Evolutionary conservation across 2,797 vertebrate genomes (phyloP), one percentile per base, ranked within the genome.

Genomic region (Rhinella marina): DNA sequence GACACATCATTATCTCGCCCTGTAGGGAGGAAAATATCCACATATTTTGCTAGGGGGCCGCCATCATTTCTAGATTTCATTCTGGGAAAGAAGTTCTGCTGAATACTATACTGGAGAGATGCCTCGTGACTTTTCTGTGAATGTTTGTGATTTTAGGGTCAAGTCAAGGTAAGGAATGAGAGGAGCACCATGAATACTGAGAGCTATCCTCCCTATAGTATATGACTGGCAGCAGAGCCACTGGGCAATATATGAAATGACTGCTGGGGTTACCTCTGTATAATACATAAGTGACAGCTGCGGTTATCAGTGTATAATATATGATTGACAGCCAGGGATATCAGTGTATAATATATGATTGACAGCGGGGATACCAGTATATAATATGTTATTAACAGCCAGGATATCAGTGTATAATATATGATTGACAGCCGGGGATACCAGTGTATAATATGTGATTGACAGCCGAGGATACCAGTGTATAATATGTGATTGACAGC

Each of bases 1-100:
- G 81, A 79, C 76, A 87, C 73, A 73, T 87, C 82, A 87, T 90
- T 81, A 87, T 90, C 75, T 81, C 41, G 11, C 86, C 57, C 89
- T 62, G 85, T 80, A 56, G 88, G 85, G 81, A 80, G 80, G 87
- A 29, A 81, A 54, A 87, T 17, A 59, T 57, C 29, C 77, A 66
- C 76, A 87, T 87, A 83, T 52, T 82, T 77, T 56, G 25, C 66
- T 32, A 29, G 29, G 77, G 54, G 84, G 78, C 83, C 87, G 56
- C 72, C 16, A 57, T 54, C 56, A 54, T 56, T 85, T 81, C 72
- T 29, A 12, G 21, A 61, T 66, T 75, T 75, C 81, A 62, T 70
- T 82, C 57, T 81, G 61, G 64, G 48, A 70, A 41, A 32, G 64
- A 21, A 12, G 7, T 25, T 54, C 56, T 72, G 17, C 81, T 87